These are phyloP conservation scores for Plagodis pulveraria DNA, from an alignment of 2,888 invertebrate genomes.

Conservation along the genomic window DNA sequence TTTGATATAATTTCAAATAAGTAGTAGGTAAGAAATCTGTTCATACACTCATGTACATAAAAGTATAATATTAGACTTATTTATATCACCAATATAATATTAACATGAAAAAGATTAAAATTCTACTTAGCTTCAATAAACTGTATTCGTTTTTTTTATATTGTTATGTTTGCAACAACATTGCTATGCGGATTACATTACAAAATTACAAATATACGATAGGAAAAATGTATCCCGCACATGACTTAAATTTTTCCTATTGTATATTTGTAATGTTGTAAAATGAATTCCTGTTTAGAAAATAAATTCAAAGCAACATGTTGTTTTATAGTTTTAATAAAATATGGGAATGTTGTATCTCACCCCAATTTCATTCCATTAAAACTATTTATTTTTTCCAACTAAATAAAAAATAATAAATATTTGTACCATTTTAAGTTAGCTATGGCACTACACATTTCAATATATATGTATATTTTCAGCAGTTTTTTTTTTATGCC, in stretches of 20 bases:
- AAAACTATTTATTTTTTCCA: constrained; percentile 1
- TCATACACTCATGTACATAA: constrained; percentile 13
- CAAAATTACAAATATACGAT: too few species aligned
- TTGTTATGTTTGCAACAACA: too few species aligned
- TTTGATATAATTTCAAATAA: background rate
- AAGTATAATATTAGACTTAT: constrained; percentile 14
- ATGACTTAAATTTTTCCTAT: too few species aligned
- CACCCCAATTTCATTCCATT: too few species aligned
- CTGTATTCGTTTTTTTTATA: constrained; percentile 4
- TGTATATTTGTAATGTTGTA: too few species aligned
- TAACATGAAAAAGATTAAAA: constrained; percentile 18
- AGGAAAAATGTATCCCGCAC: too few species aligned
- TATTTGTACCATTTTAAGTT: constrained; percentile 24
- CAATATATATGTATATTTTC: constrained; percentile 12
- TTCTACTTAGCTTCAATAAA: constrained; percentile 43
- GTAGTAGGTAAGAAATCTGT: constrained; percentile 4
- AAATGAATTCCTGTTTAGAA: too few species aligned
- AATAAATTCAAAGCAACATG: too few species aligned
- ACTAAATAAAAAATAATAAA: constrained; percentile 19
- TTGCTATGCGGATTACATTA: too few species aligned
- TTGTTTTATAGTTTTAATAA: too few species aligned
- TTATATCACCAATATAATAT: constrained; percentile 24
- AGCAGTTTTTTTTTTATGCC: too few species aligned
- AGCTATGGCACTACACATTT: constrained; percentile 22
- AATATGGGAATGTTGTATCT: too few species aligned